Base-by-base conservation (phyloP, 1,140 invertebrate species). In the Bombus turneri region DNA sequence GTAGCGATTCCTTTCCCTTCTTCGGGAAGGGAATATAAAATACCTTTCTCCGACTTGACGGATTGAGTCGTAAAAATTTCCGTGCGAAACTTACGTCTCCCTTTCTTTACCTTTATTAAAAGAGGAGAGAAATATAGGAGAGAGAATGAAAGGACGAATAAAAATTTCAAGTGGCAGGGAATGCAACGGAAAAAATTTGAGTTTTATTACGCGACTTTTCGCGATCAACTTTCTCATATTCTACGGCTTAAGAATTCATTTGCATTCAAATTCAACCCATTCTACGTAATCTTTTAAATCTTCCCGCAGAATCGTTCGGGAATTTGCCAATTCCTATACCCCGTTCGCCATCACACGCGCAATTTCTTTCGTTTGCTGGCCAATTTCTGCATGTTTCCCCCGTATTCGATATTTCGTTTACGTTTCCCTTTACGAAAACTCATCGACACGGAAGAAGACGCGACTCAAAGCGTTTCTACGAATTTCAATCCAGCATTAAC, bases 401-500 rank as follows among this genome's bases (percentile, higher is more conserved):
- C 6, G 47, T 53, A 22, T 22, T 62, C 43, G 43, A n/a, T 12
- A n/a, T 66, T 37, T 37, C 43, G 75, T 74, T 82, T 34, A 31
- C n/a, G 5, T 74, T 31, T 9, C 3, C 31, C 22, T 47, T 31
- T 22, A 22, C 2, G 15, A 18, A 31, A 22, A n/a, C 15, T 86
- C 28, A n/a, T 39, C 69, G 59, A 41, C 3, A 31, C 53, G 73
- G 66, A 68, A 41, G 41, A 28, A 41, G 28, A 69, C 57, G 62
- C 31, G 37, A n/a, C 73, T 81, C 72, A 34, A 37, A 57, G 62
- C 64, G 41, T 86, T 82, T 80, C 64, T 25, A 66, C 64, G 34
- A 88, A 68, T 85, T 88, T 88, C 87, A 88, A 88, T 88, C 78
- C 43, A 47, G 34, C 78, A 6, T 59, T 18, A 8, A 64, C 18